A percentile compares a stretch with the other conserved stretches of the same genome.
Evolutionary conservation across 2,888 invertebrate species (phyloP).

Genomic region (Machimus rusticus): DNA sequence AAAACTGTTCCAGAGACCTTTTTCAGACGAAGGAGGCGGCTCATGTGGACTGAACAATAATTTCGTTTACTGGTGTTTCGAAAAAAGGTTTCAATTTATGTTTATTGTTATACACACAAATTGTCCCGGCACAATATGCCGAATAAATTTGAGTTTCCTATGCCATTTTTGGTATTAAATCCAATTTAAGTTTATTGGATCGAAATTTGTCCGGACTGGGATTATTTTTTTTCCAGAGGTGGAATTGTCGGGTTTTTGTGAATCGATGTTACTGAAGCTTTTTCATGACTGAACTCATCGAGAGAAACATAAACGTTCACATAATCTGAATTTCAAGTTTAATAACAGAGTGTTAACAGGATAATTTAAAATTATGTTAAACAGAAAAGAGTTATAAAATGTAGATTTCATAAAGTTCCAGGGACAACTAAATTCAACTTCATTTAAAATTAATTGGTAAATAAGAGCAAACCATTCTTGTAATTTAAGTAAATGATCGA

Average conservation of each 20-base stretch:
- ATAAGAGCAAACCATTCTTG: no score
- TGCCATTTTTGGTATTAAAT: background rate
- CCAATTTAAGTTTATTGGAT: background rate
- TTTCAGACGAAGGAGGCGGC: background rate
- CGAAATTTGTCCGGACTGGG: background rate
- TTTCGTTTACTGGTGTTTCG: slow-evolving; percentile 12
- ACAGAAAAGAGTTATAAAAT: background rate
- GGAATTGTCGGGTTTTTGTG: background rate
- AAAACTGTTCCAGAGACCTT: background rate
- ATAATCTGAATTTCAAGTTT: background rate
- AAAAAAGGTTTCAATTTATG: slow-evolving; percentile 28
- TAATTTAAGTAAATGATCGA: no score
- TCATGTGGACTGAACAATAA: slow-evolving; percentile 19
- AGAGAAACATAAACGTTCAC: background rate
- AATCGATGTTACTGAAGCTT: background rate
- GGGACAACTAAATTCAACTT: background rate
- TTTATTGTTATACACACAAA: slow-evolving; percentile 28
- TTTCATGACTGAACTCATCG: background rate
- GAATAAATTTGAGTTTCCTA: slow-evolving; percentile 5
- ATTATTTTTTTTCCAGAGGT: background rate
- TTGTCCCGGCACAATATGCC: slow-evolving; percentile 6
- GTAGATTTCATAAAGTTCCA: background rate
- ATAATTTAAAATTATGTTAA: background rate
- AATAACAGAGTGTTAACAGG: background rate
- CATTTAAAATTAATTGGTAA: no score